Conservation (phyloP, 2,797 vertebrate species). For the Amniataba percoides region DNA sequence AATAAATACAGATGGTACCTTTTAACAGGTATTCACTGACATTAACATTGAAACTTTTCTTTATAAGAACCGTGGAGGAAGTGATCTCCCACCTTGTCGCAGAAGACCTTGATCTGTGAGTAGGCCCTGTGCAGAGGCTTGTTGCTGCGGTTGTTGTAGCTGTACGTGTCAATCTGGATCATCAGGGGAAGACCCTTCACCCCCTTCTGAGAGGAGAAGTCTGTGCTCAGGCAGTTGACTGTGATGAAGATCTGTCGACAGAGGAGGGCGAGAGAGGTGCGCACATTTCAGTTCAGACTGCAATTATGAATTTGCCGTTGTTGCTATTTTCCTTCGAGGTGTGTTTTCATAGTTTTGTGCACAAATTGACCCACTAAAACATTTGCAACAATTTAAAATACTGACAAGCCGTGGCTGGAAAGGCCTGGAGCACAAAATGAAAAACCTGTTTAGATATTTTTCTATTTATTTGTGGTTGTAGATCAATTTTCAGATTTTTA, state of each 20-base stretch:
- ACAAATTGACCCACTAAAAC: background rate
- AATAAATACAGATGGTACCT: background rate
- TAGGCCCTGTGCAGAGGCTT: slow-evolving; percentile 96
- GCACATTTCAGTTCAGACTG: background rate
- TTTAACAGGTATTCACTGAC: background rate
- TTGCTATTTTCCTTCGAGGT: background rate
- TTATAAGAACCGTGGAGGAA: background rate
- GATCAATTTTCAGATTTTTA: background rate
- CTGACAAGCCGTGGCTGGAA: background rate
- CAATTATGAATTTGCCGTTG: background rate
- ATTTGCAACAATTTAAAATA: background rate
- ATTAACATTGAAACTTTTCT: background rate
- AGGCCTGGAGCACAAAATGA: background rate
- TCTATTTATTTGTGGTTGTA: background rate
- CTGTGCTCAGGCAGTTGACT: slow-evolving; percentile 97
- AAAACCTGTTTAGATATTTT: background rate
- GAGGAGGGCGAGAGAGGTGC: background rate
- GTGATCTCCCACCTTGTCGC: slow-evolving; percentile 92
- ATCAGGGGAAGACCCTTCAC: slow-evolving; percentile 98
- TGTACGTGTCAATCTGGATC: slow-evolving; percentile 99
- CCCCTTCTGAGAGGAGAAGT: slow-evolving; percentile 98
- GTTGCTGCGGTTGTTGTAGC: slow-evolving; percentile 99
- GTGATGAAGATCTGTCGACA: slow-evolving; percentile 95
- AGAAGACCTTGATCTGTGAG: slow-evolving; percentile 99
- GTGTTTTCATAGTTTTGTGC: background rate